Evolutionary conservation across 2,888 invertebrate species (phyloP).

Genomic region (Phalera bucephala): DNA sequence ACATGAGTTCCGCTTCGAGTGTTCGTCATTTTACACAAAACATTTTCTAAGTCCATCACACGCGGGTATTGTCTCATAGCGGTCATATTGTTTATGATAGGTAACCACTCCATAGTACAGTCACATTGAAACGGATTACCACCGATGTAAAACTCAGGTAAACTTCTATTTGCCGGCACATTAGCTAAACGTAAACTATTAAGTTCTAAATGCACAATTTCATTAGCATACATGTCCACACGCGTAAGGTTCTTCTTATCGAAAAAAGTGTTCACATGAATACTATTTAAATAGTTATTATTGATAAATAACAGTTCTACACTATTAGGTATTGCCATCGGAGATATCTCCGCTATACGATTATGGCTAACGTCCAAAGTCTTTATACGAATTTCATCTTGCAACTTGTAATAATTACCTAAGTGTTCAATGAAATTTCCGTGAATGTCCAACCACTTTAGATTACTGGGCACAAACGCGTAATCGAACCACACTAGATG

Average conservation of each 20-base stretch:
- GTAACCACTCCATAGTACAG: conserved; percentile 98
- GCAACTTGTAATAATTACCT: conserved; percentile 94
- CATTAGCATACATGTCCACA: conserved; percentile 95
- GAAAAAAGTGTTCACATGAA: conserved; percentile 93
- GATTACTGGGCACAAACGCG: conserved; percentile 93
- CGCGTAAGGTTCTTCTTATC: conserved; percentile 92
- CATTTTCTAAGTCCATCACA: conserved; percentile 94
- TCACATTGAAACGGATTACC: conserved; percentile 97
- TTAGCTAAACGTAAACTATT: conserved; percentile 91
- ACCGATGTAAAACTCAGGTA: conserved; percentile 95
- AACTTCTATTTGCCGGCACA: conserved; percentile 87
- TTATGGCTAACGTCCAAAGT: conserved; percentile 96
- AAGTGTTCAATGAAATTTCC: conserved; percentile 94
- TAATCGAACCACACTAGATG: conserved; percentile 97
- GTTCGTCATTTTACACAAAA: conserved; percentile 94
- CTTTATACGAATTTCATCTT: conserved; percentile 91
- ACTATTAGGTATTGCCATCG: conserved; percentile 94
- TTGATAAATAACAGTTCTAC: conserved; percentile 94
- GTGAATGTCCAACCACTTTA: conserved; percentile 96
- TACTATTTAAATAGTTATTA: conserved; percentile 92
- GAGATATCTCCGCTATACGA: conserved; percentile 90
- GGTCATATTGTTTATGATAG: conserved; percentile 93
- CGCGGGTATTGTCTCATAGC: conserved; percentile 92
- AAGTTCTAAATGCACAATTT: conserved; percentile 91
- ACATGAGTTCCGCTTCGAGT: conserved; percentile 91